Evolutionary conservation across 2,888 invertebrate genomes (phyloP).

Genomic region (Adelphocoris suturalis): DNA sequence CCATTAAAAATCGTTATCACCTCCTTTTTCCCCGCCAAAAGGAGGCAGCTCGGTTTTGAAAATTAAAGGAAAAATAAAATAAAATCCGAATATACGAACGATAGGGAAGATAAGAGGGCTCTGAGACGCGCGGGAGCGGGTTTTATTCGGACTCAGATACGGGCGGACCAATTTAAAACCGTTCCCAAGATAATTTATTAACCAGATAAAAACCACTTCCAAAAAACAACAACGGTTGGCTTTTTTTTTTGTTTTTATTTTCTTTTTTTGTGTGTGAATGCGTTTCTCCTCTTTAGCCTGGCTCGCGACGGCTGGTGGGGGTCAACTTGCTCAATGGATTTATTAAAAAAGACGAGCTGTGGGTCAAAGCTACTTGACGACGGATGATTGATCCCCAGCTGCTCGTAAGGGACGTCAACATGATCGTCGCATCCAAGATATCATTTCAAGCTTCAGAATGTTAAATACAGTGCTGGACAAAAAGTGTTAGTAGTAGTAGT

Average conservation of each 20-base stretch:
- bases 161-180: conserved; percentile 58
- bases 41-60: background rate
- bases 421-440: background rate
- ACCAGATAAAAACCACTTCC: conserved; percentile 54
- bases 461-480: too few relatives aligned
- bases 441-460: background rate
- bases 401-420: background rate
- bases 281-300: background rate
- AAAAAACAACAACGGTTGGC: conserved; percentile 40
- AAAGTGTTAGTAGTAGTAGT: too few relatives aligned
- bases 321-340: conserved; percentile 60
- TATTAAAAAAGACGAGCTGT: conserved; percentile 38
- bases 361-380: conserved; percentile 18
- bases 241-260: too few relatives aligned
- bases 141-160: background rate
- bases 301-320: background rate
- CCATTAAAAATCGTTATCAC: too few relatives aligned
- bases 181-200: conserved; percentile 54
- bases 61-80: conserved; percentile 3
- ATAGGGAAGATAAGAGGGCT: background rate
- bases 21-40: too few relatives aligned
- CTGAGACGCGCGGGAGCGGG: background rate
- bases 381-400: conserved; percentile 50
- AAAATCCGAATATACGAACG: background rate
- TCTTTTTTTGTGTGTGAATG: background rate